Conservation (phyloP, 2,113 vertebrate species). For the Lamprotornis superbus region DNA sequence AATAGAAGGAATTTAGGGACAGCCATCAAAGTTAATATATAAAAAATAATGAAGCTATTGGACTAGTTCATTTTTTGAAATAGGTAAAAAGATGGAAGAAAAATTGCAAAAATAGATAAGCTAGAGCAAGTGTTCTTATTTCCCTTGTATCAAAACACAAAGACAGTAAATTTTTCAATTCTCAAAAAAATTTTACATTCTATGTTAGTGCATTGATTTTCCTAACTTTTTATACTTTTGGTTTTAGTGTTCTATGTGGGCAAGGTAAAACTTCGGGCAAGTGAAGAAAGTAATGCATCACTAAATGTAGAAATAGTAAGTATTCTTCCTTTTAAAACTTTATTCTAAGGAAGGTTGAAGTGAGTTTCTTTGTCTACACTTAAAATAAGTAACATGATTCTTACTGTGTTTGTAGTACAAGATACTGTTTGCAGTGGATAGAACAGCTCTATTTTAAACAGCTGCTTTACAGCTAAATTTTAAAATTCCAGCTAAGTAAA, state of each 20-base stretch:
- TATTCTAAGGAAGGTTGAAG: neutral
- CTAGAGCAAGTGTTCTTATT: neutral
- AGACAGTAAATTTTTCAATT: neutral
- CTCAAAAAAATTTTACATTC: neutral
- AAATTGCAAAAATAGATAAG: neutral
- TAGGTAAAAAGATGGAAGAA: neutral
- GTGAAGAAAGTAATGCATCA: conserved; percentile 53
- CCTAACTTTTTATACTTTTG: neutral
- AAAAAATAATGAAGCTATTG: neutral
- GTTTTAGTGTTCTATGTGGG: conserved; percentile 75
- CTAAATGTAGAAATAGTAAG: conserved; percentile 68
- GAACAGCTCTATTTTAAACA: neutral
- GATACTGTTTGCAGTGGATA: neutral
- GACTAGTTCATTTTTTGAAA: neutral
- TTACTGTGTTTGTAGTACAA: neutral
- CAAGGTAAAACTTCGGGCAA: conserved; percentile 53
- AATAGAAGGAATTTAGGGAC: neutral
- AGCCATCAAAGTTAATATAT: neutral
- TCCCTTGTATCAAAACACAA: neutral
- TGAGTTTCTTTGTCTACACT: neutral
- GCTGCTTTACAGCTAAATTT: neutral
- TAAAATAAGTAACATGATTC: neutral
- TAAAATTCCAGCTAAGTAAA: neutral
- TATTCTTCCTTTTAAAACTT: conserved; percentile 10
- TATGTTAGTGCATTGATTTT: neutral